A percentile compares a stretch with the other conserved stretches of the same genome.
These are phyloP conservation scores for Corythoichthys haematopterus DNA, from an alignment of 2,113 vertebrate species.

Conservation along the genomic window DNA sequence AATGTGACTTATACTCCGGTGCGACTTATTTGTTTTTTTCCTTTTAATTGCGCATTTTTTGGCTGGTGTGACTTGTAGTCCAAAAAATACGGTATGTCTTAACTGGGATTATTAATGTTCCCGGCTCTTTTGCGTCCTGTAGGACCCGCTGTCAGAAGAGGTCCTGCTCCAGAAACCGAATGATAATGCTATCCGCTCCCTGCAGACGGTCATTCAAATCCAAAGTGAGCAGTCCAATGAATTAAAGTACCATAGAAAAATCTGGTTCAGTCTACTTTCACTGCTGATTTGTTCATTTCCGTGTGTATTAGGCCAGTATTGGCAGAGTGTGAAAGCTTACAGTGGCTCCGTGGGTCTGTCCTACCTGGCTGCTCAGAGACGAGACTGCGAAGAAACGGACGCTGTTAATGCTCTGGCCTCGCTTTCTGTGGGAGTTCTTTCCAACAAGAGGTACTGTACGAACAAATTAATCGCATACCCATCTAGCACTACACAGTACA, in stretches of 20 bases:
- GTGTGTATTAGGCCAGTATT: slow-evolving; percentile 82
- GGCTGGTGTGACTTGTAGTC: too few species aligned
- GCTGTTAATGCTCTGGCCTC: slow-evolving; percentile 89
- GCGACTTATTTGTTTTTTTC: too few species aligned
- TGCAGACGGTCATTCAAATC: slow-evolving; percentile 84
- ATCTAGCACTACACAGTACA: neutral
- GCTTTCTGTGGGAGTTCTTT: slow-evolving; percentile 81
- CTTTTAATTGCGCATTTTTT: too few species aligned
- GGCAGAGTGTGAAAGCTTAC: slow-evolving; percentile 79
- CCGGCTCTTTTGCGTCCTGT: neutral
- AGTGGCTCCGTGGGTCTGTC: slow-evolving; percentile 76
- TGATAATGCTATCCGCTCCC: slow-evolving; percentile 79
- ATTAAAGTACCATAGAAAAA: neutral
- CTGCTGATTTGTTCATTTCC: neutral
- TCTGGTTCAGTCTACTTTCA: neutral
- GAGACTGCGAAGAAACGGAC: slow-evolving; percentile 85
- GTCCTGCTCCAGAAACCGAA: slow-evolving; percentile 82
- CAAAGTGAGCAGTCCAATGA: slow-evolving; percentile 79
- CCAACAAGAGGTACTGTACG: slow-evolving; percentile 76
- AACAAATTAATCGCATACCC: neutral
- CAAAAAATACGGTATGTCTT: neutral
- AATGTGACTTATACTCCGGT: too few species aligned
- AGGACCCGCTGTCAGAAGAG: slow-evolving; percentile 83
- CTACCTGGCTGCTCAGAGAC: slow-evolving; percentile 77
- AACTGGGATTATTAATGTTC: neutral